These are phyloP conservation scores for Sciaenops ocellatus DNA, from an alignment of 2,797 vertebrate species.

Conservation along the genomic window DNA sequence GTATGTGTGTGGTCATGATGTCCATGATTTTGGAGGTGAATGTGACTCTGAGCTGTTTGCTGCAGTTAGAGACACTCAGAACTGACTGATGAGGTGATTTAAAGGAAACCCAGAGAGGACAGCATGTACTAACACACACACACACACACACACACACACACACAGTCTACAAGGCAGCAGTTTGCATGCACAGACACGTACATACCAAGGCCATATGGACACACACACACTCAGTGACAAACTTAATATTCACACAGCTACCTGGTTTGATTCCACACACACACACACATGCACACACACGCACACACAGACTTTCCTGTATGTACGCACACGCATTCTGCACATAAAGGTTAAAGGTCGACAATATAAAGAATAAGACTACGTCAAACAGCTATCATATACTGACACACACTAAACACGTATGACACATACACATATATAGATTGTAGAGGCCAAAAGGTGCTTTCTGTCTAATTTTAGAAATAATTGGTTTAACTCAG, in stretches of 20 bases:
- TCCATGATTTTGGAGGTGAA: neutral
- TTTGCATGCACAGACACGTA: neutral
- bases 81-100: constrained; percentile 9
- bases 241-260: neutral
- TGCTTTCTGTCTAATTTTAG: neutral
- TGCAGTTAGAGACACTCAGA: constrained; percentile 20
- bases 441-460: neutral
- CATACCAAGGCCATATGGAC: neutral
- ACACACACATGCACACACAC: too few species aligned
- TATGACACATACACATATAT: constrained; percentile 1
- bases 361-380: neutral
- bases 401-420: neutral
- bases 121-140: neutral
- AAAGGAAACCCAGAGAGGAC: constrained; percentile 13
- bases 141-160: neutral
- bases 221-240: neutral
- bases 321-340: neutral
- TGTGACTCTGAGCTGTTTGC: constrained; percentile 11
- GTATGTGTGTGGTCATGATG: neutral
- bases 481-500: constrained; percentile 11
- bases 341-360: neutral
- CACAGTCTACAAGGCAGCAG: neutral
- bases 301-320: neutral
- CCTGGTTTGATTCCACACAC: neutral
- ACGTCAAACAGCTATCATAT: neutral